Base-by-base conservation (phyloP, 2,113 vertebrate species). In the Apteryx mantelli region DNA sequence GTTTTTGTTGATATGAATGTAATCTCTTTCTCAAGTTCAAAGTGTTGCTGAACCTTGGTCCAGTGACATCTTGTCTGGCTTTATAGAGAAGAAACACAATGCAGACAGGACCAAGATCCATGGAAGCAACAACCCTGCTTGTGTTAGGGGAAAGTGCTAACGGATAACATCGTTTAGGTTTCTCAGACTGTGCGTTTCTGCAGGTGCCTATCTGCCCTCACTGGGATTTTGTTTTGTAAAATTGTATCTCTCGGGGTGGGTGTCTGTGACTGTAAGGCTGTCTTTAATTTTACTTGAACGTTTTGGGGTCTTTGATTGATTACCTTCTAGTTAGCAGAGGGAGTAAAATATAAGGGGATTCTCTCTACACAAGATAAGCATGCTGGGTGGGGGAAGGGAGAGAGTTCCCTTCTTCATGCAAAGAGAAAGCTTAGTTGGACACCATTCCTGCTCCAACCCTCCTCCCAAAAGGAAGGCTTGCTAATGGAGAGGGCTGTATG, bases 51-150 rank as follows among this genome's bases (percentile, higher is more conserved):
- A 79, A 38, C 40, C 30, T 77, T 87, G 10, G 21, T 44, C 40
- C 0, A 0, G 18, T 56, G 25, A 52, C 36, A 34, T 60, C 56
- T 60, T 32, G 18, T 34, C 17, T 34, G 56, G 56, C 56, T 84
- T 93, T 50, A 3, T 2, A 13, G 30, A 89, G 86, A 81, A 77
- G 42, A 82, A 40, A 65, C 11, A 19, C 3, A 14, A 58, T 52
- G n/a, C 17, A 44, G 20, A 34, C 10, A 56, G 42, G 53, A 46
- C 13, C 0, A 2, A 61, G 63, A 84, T 32, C 9, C 48, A 88
- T 28, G 24, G 36, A 91, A 93, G 36, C 3, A 3, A 56, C 0
- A 0, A 5, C 15, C 86, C 20, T 63, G 13, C 28, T 82, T 17
- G 44, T 82, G 7, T 40, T 68, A 58, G 30, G 22, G 32, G 11